Evolutionary conservation across 2,797 vertebrate species (phyloP).

Genomic region (Uromys caudimaculatus): DNA sequence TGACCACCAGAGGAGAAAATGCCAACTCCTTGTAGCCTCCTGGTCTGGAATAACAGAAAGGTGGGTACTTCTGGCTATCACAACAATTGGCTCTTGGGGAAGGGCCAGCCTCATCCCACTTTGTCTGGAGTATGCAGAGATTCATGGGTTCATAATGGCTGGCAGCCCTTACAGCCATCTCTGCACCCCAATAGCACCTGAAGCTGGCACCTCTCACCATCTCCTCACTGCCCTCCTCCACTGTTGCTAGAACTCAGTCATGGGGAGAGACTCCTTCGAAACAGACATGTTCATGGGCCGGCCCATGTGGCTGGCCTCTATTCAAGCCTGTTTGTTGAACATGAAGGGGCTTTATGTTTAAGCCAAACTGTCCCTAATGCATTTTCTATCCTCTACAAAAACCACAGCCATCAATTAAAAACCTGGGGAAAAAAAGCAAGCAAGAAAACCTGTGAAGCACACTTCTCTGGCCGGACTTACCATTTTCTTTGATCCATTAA

Average conservation of each 20-base stretch:
- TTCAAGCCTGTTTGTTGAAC: neutral
- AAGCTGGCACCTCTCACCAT: neutral
- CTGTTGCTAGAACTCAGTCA: neutral
- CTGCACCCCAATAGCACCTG: neutral
- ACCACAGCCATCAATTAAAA: constrained; percentile 18
- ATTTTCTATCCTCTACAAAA: constrained; percentile 57
- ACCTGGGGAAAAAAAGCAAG: neutral
- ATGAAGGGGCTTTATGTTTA: neutral
- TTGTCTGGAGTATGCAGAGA: rapidly evolving
- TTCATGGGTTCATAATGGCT: too few relatives aligned
- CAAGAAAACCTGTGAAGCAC: neutral
- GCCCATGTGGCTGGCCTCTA: neutral
- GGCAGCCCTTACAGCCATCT: rapidly evolving
- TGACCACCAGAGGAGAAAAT: neutral
- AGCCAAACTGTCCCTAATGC: constrained; percentile 57
- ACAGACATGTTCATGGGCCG: rapidly evolving
- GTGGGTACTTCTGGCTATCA: rapidly evolving
- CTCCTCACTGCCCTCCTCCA: neutral
- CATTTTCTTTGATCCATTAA: constrained; percentile 83
- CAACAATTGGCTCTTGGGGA: neutral
- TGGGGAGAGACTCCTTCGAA: neutral
- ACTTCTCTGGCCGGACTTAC: neutral
- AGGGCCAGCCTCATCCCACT: too few relatives aligned
- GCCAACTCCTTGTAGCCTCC: neutral
- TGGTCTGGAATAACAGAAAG: rapidly evolving